Conservation (phyloP, 2,888 invertebrate genomes). For the Drosophila conformis region DNA sequence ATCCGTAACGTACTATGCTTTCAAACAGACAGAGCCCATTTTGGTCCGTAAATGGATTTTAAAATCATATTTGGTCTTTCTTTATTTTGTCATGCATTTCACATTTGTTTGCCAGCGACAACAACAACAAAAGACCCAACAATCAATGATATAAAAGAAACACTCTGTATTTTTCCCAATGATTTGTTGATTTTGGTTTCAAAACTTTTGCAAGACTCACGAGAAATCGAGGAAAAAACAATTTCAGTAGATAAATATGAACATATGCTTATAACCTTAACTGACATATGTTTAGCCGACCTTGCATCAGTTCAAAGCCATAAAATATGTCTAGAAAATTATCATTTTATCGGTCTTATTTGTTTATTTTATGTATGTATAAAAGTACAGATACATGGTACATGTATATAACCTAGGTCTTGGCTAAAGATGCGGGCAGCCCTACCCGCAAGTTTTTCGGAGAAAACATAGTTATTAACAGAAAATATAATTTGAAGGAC, state of each 20-base stretch:
- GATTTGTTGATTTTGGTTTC: conserved; percentile 50
- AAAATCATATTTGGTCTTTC: conserved; percentile 55
- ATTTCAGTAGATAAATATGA: conserved; percentile 11
- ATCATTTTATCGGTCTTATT: conserved; percentile 1
- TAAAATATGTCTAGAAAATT: conserved; percentile 31
- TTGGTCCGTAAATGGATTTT: conserved; percentile 54
- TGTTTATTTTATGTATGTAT: conserved; percentile 1
- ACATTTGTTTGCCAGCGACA: conserved; percentile 23
- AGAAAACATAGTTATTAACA: not conserved
- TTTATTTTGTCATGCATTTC: conserved; percentile 46
- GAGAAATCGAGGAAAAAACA: conserved; percentile 41
- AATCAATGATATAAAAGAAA: conserved; percentile 31
- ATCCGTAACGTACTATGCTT: conserved; percentile 59
- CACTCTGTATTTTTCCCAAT: conserved; percentile 37
- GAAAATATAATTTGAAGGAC: conserved; percentile 13
- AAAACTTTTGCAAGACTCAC: conserved; percentile 35
- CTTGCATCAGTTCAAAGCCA: conserved; percentile 62
- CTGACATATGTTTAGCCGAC: conserved; percentile 29
- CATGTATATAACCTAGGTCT: not conserved
- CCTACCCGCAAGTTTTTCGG: conserved; percentile 19
- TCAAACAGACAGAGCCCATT: conserved; percentile 37
- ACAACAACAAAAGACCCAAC: conserved; percentile 11
- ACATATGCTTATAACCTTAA: conserved; percentile 15
- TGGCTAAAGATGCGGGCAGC: conserved; percentile 39
- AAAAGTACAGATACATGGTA: not conserved